Base-by-base conservation (phyloP, 2,888 invertebrate species). In the Formica aserva region DNA sequence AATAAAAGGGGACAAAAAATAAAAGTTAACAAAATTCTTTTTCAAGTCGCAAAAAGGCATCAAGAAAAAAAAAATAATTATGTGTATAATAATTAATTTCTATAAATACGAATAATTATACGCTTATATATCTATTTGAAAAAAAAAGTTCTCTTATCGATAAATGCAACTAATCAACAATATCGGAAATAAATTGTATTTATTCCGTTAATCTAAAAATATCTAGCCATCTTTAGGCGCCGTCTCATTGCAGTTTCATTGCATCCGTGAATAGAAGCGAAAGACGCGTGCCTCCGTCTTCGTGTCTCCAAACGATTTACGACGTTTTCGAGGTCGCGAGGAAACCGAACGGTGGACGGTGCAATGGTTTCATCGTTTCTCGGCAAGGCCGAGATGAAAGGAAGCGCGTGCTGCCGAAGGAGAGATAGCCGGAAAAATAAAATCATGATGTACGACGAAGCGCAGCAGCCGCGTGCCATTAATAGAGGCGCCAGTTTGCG, bases 381-480 rank as follows among this genome's bases (percentile, higher is more conserved):
- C 52, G n/a, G 74, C 75, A 78, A 82, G 80, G 45, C 76, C 63
- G 86, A 92, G 91, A 91, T 91, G 91, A 91, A 91, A 91, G 91
- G 87, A 84, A 86, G 77, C 83, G 75, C 82, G 84, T 74, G 83
- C 60, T 45, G 72, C 57, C 71, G 84, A 22, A 48, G 18, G 41
- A 5, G 52, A 75, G 45, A 60, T 76, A 80, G 84, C 78, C 76
- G 86, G 88, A 88, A 85, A 91, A 91, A 91, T 89, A 89, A 91
- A 90, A 91, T 86, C 78, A 88, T 87, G 87, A 89, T 87, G 86
- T 69, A 87, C 81, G 78, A 72, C 87, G 84, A 84, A 65, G 66
- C 72, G 81, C 66, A 67, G 66, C 87, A 74, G 86, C 84, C 85
- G 82, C 76, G 72, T n/a, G 62, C 67, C 84, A 92, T 92, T 92